Conservation (phyloP, 2,888 invertebrate genomes). For the Drosophila atripex region DNA sequence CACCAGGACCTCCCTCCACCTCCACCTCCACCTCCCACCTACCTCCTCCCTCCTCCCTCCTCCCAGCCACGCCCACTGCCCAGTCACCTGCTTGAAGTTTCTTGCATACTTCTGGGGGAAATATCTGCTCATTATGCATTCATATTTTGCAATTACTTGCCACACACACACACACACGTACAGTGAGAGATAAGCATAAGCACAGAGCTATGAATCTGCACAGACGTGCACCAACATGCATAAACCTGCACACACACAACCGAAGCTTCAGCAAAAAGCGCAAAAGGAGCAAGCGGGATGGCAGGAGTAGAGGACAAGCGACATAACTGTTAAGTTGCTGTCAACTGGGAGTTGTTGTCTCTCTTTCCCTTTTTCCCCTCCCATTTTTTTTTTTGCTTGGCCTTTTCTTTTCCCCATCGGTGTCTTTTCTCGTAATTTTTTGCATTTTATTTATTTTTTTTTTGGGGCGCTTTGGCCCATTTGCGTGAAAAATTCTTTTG, state of each 20-base stretch:
- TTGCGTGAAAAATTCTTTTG: constrained; percentile 24
- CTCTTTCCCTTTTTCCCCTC: neutral
- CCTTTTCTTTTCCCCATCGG: constrained; percentile 43
- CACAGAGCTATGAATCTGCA: neutral
- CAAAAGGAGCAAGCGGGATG: constrained; percentile 48
- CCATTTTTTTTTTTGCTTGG: constrained; percentile 15
- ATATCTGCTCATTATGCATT: constrained; percentile 82
- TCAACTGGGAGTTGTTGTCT: constrained; percentile 31
- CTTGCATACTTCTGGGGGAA: constrained; percentile 68
- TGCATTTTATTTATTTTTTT: neutral
- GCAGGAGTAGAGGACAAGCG: constrained; percentile 36
- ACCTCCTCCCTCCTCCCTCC: no score
- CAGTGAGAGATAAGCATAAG: neutral
- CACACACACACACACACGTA: constrained; percentile 27
- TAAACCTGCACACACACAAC: neutral
- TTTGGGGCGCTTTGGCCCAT: constrained; percentile 32
- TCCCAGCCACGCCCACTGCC: constrained; percentile 25
- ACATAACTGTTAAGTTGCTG: constrained; percentile 65
- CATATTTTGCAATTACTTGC: constrained; percentile 79
- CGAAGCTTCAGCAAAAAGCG: constrained; percentile 22
- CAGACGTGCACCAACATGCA: constrained; percentile 6
- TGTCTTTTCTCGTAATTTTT: no score
- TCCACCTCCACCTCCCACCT: constrained; percentile 4
- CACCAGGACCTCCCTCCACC: constrained; percentile 34
- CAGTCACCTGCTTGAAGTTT: constrained; percentile 62